Base-by-base conservation (phyloP, 2,113 vertebrate genomes). In the Nothoprocta pentlandii region DNA sequence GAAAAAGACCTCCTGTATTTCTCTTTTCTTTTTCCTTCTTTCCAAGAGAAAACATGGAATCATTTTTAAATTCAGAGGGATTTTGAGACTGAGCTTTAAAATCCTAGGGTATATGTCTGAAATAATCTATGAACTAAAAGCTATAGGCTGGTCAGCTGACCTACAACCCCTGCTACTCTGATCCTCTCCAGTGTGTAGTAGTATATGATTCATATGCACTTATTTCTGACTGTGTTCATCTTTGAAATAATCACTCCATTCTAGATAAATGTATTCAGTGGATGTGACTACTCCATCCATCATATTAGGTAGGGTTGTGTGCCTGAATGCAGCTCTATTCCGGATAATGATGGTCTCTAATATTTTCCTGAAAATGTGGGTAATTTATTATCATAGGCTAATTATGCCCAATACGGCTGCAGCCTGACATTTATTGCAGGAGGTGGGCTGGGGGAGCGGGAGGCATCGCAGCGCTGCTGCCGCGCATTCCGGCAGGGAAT, bases 351-450 rank as follows among this genome's bases (percentile, higher is more conserved):
- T 98, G 96, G 98, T 97, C 97, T 98, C 97, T 98, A 98, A 98
- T 98, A 98, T 98, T 98, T 93, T 96, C 98, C 98, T 98, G 97
- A 98, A 98, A 98, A 97, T 97, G 97, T 98, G 98, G 98, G 98
- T 98, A 98, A 98, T 99, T 98, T 98, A 98, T 99, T 99, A 99
- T 99, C 98, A 98, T 98, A 98, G 98, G 98, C 98, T 99, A 99
- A 99, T 99, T 99, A 98, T 98, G 98, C 98, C 98, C 99, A 98
- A 98, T 98, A 99, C 98, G 47, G 74, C 91, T 93, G 81, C 78
- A 71, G 89, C 89, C 86, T 97, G 94, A 95, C 93, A 95, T 96
- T 92, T 96, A 86, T 96, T 83, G 91, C 76, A n/a, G 69, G 76
- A 96, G 70, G 83, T 96, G 86, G 77, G 88, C 96, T 94, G 68